These are phyloP conservation scores for Epinotia nisella DNA, from an alignment of 2,888 invertebrate genomes.

Conservation along the genomic window DNA sequence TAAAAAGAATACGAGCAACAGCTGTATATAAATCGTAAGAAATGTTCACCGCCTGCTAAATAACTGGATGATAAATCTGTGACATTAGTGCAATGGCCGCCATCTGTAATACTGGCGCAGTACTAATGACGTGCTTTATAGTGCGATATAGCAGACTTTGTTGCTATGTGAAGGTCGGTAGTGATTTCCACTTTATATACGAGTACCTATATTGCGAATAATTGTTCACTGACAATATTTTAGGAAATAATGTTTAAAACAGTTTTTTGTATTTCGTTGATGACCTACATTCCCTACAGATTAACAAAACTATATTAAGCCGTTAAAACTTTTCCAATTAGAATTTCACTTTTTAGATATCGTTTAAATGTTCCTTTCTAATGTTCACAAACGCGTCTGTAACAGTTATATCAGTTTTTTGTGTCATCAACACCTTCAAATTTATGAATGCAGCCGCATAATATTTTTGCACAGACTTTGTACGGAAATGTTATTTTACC, in stretches of 20 bases:
- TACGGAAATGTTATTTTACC: too few relatives aligned
- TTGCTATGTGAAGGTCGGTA: not conserved
- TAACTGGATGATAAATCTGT: slow-evolving; percentile 22
- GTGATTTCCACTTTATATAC: slow-evolving; percentile 6
- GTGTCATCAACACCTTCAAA: too few relatives aligned
- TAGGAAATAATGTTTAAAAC: too few relatives aligned
- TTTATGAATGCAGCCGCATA: too few relatives aligned
- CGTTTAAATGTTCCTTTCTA: not conserved
- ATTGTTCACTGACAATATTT: too few relatives aligned
- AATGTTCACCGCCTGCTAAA: slow-evolving; percentile 17
- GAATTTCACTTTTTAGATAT: too few relatives aligned
- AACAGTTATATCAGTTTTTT: not conserved
- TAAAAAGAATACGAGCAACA: not conserved
- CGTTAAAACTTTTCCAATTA: too few relatives aligned
- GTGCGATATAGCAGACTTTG: not conserved
- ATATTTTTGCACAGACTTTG: too few relatives aligned
- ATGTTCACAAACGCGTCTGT: not conserved
- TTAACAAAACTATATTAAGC: too few relatives aligned
- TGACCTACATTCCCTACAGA: too few relatives aligned
- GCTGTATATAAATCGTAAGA: slow-evolving; percentile 9
- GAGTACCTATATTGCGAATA: too few relatives aligned
- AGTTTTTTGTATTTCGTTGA: too few relatives aligned
- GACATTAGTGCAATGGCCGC: slow-evolving; percentile 25
- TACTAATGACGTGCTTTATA: slow-evolving; percentile 32
- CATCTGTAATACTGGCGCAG: slow-evolving; percentile 28